These are phyloP conservation scores for Caretta caretta DNA, from an alignment of 2,113 vertebrate genomes.

Conservation along the genomic window DNA sequence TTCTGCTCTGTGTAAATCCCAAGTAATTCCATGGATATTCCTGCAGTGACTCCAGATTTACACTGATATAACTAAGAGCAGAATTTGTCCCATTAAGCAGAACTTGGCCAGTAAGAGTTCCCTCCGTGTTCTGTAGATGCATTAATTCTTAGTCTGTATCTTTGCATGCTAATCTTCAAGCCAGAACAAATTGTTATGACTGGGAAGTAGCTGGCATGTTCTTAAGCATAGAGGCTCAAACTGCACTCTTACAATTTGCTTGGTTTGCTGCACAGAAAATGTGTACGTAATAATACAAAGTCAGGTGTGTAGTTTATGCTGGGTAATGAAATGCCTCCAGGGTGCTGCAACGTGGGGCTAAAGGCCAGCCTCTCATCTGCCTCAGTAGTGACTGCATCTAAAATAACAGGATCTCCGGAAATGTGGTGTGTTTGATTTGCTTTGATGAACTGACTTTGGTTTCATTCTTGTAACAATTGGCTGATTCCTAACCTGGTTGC, in stretches of 20 bases:
- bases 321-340: not conserved
- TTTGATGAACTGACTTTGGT: not conserved
- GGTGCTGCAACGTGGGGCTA: not conserved
- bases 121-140: not conserved
- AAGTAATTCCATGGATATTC: not conserved
- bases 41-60: not conserved
- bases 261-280: constrained; percentile 57
- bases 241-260: constrained; percentile 31
- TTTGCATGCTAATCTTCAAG: not conserved
- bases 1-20: not conserved
- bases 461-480: not conserved
- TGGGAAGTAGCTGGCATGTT: constrained; percentile 7
- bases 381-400: not conserved
- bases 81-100: not conserved
- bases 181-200: constrained; percentile 28
- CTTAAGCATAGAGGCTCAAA: not conserved
- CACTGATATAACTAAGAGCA: accelerated
- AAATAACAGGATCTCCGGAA: not conserved
- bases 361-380: not conserved
- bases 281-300: constrained; percentile 9
- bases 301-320: constrained; percentile 42
- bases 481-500: not conserved
- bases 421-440: not conserved
- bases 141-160: not conserved
- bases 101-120: not conserved